phyloP scores from a whole-genome alignment of 1,140 invertebrate species.

The Ceratina calcarata region DNA sequence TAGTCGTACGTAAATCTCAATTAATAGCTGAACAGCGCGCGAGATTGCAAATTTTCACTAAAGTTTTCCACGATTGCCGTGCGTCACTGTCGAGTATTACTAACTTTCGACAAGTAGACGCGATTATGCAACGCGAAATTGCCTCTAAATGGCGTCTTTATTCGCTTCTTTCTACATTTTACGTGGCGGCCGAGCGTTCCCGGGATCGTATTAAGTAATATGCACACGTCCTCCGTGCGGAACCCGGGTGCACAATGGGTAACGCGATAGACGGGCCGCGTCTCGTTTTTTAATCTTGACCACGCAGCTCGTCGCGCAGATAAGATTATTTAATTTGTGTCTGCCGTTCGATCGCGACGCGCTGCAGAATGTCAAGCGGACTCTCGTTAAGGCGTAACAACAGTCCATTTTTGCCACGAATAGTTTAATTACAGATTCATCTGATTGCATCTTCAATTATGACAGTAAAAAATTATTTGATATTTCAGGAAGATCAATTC shows the following conservation, averaged over 20 bases:
- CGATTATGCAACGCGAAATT: constrained; percentile 6
- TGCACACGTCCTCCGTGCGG: too few species aligned
- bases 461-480: constrained; percentile 16
- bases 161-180: background rate
- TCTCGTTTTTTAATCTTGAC: constrained; percentile 13
- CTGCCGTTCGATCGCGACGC: constrained; percentile 9
- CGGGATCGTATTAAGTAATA: background rate
- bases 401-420: background rate
- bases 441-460: background rate
- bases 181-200: background rate
- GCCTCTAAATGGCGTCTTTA: background rate
- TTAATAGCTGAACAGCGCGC: background rate
- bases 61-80: too few species aligned
- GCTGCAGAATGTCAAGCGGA: constrained; percentile 23
- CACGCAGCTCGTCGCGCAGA: background rate
- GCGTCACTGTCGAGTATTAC: background rate
- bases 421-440: constrained; percentile 49
- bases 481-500: too few species aligned
- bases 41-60: too few species aligned
- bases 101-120: constrained; percentile 1
- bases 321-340: constrained; percentile 36
- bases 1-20: background rate
- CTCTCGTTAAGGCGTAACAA: background rate
- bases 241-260: too few species aligned
- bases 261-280: background rate